These are phyloP conservation scores for Channa striata DNA, from an alignment of 2,797 vertebrate genomes.

Conservation along the genomic window DNA sequence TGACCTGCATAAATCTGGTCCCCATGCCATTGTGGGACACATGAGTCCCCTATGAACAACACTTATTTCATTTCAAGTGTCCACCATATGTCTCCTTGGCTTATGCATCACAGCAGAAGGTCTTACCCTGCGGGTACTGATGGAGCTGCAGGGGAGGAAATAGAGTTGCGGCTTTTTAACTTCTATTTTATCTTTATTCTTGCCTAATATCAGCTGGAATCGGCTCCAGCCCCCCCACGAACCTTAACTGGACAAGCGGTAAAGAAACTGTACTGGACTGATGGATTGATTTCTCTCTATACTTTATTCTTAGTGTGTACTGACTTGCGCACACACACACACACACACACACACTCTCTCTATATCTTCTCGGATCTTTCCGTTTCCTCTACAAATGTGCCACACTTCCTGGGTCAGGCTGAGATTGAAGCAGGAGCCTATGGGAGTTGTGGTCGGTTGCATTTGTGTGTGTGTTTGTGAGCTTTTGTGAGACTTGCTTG, in stretches of 20 bases:
- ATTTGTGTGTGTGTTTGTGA: background rate
- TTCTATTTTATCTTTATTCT: constrained; percentile 37
- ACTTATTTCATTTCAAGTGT: constrained; percentile 41
- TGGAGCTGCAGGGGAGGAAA: constrained; percentile 60
- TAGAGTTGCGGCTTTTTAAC: constrained; percentile 55
- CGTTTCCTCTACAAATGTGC: constrained; percentile 77
- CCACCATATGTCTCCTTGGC: constrained; percentile 81
- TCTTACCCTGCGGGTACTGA: constrained; percentile 58
- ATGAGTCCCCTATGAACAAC: constrained; percentile 14
- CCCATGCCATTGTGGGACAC: background rate
- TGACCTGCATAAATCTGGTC: constrained; percentile 13
- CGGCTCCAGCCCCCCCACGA: background rate
- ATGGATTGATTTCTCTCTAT: background rate
- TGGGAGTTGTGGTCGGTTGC: constrained; percentile 65
- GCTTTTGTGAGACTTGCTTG: background rate
- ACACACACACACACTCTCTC: background rate
- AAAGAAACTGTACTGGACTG: background rate
- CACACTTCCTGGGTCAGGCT: constrained; percentile 73
- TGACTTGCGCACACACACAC: constrained; percentile 1
- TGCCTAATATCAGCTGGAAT: background rate
- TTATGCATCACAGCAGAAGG: constrained; percentile 73
- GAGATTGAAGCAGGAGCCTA: constrained; percentile 62
- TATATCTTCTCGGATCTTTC: constrained; percentile 10
- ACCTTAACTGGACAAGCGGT: background rate
- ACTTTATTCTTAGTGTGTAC: background rate